Percentiles rank a stretch among this genome's conserved stretches.
phyloP scores from a whole-genome alignment of 2,888 invertebrate species.

The Spatulosminthurus flaviceps region DNA sequence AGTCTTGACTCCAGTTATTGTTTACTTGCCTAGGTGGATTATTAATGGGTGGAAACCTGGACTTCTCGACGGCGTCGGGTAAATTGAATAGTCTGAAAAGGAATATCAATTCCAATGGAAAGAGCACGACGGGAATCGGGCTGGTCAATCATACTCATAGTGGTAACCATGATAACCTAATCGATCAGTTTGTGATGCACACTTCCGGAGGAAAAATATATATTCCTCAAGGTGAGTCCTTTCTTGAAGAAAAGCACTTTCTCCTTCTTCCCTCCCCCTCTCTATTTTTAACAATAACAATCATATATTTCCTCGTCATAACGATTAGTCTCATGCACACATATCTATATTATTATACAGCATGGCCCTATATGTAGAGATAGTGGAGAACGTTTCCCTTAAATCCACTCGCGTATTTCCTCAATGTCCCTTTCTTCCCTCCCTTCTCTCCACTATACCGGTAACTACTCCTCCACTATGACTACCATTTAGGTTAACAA shows the following conservation, averaged over 20 bases:
- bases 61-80: slow-evolving; percentile 60
- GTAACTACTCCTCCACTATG: too few relatives aligned
- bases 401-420: too few relatives aligned
- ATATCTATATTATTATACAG: too few relatives aligned
- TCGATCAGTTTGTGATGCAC: slow-evolving; percentile 63
- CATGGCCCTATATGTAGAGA: too few relatives aligned
- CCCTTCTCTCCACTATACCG: too few relatives aligned
- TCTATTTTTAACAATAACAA: neutral
- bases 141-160: slow-evolving; percentile 54
- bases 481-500: too few relatives aligned
- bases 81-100: slow-evolving; percentile 63
- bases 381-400: too few relatives aligned
- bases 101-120: slow-evolving; percentile 63
- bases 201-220: slow-evolving; percentile 63
- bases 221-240: slow-evolving; percentile 61
- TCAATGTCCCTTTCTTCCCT: too few relatives aligned
- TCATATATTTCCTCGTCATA: too few relatives aligned
- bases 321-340: too few relatives aligned
- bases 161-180: slow-evolving; percentile 60
- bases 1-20: slow-evolving; percentile 10
- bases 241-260: neutral
- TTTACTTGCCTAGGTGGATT: slow-evolving; percentile 59
- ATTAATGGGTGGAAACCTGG: slow-evolving; percentile 61
- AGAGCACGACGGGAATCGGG: slow-evolving; percentile 61
- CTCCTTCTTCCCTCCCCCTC: neutral